Base-by-base conservation (phyloP, 2,113 vertebrate genomes). In the Sinocyclocheilus maitianheensis region DNA sequence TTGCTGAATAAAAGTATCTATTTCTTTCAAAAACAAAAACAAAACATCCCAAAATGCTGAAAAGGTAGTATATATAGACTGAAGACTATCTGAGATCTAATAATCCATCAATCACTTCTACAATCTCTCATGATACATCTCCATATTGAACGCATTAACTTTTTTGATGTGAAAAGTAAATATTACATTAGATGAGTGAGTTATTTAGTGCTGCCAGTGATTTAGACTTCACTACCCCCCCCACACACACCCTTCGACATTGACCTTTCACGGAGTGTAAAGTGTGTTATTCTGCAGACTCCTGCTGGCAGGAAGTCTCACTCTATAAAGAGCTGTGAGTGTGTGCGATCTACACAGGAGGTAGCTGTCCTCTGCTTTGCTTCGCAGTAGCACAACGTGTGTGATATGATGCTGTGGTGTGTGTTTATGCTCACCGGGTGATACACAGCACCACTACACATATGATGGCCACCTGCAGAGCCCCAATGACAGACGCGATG, bases 361-460 rank as follows among this genome's bases (percentile, higher is more conserved):
- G 72, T 81, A 48, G 63, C 34, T 62, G 40, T 55, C 11, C 86
- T 43, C 43, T 82, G 60, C 72, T 53, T 86, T 40, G 14, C 67
- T 26, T 69, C 8, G 63, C 69, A 58, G 13, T 58, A 55, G 22
- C 10, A 72, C 16, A 82, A 20, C 12, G 24, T 72, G 48, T 83
- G 84, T 63, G 75, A 24, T 51, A 51, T 51, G 46, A 76, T 51
- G 48, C 75, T 55, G 48, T 20, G 48, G 75, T 84, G 43, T 83
- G 76, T 71, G 26, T 88, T 84, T 82, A 77, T 76, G 24, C 96
- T 94, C 93, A 99, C 98, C 98, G 97, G 91, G 98, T 99, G 93
- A 99, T 99, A 93, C 98, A 99, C 90, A 99, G 97, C 92, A 99
- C 97, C 93, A 99, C 98, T 92, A 99, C 96, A 72, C 97, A 99